Conservation (phyloP, 1,140 invertebrate genomes). For the Zaprionus camerounensis region DNA sequence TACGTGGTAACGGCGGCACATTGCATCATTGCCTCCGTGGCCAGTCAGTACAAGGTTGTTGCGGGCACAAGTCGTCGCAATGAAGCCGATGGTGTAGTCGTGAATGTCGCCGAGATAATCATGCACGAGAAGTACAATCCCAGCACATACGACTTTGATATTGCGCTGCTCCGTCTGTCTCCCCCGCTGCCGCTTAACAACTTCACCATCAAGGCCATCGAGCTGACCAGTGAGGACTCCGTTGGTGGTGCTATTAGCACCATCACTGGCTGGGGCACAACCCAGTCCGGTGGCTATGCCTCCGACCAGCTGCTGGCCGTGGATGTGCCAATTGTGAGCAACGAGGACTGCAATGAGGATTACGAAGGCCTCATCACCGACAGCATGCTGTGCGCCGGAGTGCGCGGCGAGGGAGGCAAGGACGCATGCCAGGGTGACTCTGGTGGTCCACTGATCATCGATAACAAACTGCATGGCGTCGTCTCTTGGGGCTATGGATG, state of each 20-base stretch:
- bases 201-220: slow-evolving; percentile 66
- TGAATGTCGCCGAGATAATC: slow-evolving; percentile 67
- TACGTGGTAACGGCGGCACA: slow-evolving; percentile 76
- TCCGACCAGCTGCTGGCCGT: slow-evolving; percentile 64
- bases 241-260: slow-evolving; percentile 54
- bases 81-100: slow-evolving; percentile 63
- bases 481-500: slow-evolving; percentile 89
- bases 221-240: slow-evolving; percentile 12
- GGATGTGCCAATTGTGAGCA: slow-evolving; percentile 67
- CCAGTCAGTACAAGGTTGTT: slow-evolving; percentile 69
- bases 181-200: slow-evolving; percentile 72
- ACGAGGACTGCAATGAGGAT: slow-evolving; percentile 56
- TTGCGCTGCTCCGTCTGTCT: slow-evolving; percentile 67
- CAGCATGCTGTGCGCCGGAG: slow-evolving; percentile 86
- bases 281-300: slow-evolving; percentile 38
- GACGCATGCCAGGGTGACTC: slow-evolving; percentile 86
- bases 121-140: slow-evolving; percentile 78
- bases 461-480: slow-evolving; percentile 85
- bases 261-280: slow-evolving; percentile 84
- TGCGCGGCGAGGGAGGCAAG: slow-evolving; percentile 79
- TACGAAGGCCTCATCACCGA: slow-evolving; percentile 80
- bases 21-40: slow-evolving; percentile 61
- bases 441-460: slow-evolving; percentile 81
- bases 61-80: slow-evolving; percentile 63
- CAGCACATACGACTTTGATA: slow-evolving; percentile 67